phyloP scores from a whole-genome alignment of 2,113 vertebrate genomes.

The Elgaria multicarinata region DNA sequence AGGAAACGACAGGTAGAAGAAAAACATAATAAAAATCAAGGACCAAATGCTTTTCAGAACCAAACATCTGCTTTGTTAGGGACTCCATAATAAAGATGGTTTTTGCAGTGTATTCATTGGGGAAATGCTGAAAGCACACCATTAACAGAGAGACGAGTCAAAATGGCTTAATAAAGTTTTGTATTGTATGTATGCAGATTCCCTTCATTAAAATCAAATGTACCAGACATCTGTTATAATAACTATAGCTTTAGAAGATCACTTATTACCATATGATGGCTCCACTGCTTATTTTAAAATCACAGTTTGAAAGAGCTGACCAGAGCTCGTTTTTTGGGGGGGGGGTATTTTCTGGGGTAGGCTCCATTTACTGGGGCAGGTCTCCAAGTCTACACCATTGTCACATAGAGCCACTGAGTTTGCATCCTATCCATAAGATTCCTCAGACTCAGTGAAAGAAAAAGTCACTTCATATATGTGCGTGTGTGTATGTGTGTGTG shows the following conservation, averaged over 20 bases:
- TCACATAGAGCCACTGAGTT: background rate
- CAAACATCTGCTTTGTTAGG: constrained; percentile 45
- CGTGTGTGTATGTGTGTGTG: too few relatives aligned
- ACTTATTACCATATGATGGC: background rate
- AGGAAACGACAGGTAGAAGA: constrained; percentile 55
- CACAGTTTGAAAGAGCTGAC: background rate
- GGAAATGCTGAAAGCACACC: background rate
- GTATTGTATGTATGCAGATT: constrained; percentile 9
- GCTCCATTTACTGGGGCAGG: background rate
- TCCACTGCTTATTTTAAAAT: background rate
- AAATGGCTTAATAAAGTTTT: constrained; percentile 8
- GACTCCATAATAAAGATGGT: background rate
- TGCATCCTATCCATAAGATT: background rate
- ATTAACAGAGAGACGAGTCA: background rate
- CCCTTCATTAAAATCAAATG: background rate
- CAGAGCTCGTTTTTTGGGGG: background rate
- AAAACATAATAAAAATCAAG: constrained; percentile 57
- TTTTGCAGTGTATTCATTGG: background rate
- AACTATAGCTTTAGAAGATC: background rate
- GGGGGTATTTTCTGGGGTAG: too few relatives aligned
- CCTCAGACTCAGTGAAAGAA: background rate
- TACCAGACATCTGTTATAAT: background rate
- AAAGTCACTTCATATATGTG: background rate
- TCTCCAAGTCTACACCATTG: background rate
- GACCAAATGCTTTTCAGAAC: constrained; percentile 45